Base-by-base conservation (phyloP, 2,888 invertebrate species). In the Limenitis arthemis region DNA sequence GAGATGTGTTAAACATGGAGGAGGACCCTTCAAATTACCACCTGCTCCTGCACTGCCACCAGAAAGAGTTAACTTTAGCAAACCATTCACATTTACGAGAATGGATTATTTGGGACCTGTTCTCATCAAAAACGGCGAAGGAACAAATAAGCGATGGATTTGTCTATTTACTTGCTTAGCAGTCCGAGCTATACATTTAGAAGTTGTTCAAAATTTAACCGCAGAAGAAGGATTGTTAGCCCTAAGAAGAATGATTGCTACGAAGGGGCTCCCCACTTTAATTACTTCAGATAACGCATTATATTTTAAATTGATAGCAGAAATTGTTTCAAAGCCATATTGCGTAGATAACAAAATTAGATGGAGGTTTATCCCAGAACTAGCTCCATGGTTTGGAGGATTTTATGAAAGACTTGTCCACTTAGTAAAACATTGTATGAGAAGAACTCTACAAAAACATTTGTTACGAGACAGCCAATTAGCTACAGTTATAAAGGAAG, bases 11-110 rank as follows among this genome's bases (percentile, higher is more conserved):
- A 65, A 64, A 44, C 58, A 65, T 34, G 60, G 58, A 1, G 60
- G 64, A 12, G 64, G 63, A 1, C 64, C 66, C 1, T 65, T 51
- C 43, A 59, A 58, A 48, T 38, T 65, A 28, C 64, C 61, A 33
- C 4, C 44, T 0, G 57, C 55, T 8, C 63, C 64, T 12, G 56
- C 53, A 4, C 40, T 64, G 49, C 64, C 64, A 29, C 12, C 32
- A 37, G 64, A 63, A 29, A 61, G 63, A 49, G 60, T 62, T 1
- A 61, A 54, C 1, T 53, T 52, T 37, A 47, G 44, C 9, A 4
- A 34, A 9, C 58, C 63, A 5, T 64, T 61, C 28, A 37, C 59
- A 4, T 64, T 50, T 43, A 56, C 49, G 1, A 61, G 62, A 0
- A 7, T 56, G 1, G 61, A 62, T 43, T 62, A 61, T 40, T 49